A percentile compares a stretch with the other conserved stretches of the same genome.
Conservation (phyloP, 2,888 invertebrate species). For the Lithophane leautieri region DNA sequence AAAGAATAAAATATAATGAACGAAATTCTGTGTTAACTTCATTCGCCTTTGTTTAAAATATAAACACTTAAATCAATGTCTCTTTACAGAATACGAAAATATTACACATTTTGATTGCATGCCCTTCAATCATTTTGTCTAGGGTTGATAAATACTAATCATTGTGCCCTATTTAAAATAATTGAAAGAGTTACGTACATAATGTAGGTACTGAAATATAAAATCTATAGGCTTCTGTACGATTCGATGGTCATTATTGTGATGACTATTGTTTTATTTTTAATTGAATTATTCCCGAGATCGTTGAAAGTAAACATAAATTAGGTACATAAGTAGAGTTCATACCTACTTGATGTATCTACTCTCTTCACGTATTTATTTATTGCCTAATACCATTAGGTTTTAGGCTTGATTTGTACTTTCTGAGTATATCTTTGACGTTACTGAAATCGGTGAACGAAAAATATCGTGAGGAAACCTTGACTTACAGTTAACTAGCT, state of each 20-base stretch:
- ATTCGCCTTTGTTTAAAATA: background rate
- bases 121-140: conserved; percentile 24
- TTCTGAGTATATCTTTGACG: too few relatives aligned
- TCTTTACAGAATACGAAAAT: conserved; percentile 6
- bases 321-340: background rate
- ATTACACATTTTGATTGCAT: conserved; percentile 23
- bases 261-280: conserved; percentile 12
- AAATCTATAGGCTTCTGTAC: background rate
- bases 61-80: background rate
- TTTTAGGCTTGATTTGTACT: too few relatives aligned
- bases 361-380: background rate
- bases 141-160: conserved; percentile 23
- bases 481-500: too few relatives aligned
- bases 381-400: background rate
- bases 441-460: too few relatives aligned
- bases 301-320: background rate
- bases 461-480: too few relatives aligned
- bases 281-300: background rate
- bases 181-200: conserved; percentile 15
- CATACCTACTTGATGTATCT: background rate
- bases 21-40: background rate
- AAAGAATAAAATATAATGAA: background rate
- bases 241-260: background rate
- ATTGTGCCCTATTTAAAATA: conserved; percentile 28
- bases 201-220: background rate